A percentile compares a stretch with the other conserved stretches of the same genome.
phyloP scores from a whole-genome alignment of 2,797 vertebrate genomes.

The Urocyon cinereoargenteus region DNA sequence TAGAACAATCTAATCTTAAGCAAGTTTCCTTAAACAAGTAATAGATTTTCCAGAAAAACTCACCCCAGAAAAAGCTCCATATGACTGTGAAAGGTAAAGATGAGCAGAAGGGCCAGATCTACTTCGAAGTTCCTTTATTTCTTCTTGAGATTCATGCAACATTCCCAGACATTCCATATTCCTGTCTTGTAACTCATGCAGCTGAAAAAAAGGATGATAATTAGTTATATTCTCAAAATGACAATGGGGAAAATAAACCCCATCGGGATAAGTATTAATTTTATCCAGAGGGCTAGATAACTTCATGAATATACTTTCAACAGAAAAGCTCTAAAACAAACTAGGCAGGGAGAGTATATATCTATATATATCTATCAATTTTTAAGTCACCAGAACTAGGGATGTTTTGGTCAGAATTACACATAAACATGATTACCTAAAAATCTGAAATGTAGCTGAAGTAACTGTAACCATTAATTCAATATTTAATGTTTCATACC shows the following conservation, averaged over 20 bases:
- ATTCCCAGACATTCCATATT: slow-evolving; percentile 96
- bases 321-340: slow-evolving; percentile 46
- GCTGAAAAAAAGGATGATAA: slow-evolving; percentile 86
- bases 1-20: not conserved
- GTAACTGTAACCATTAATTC: not conserved
- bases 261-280: not conserved
- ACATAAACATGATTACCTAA: slow-evolving; percentile 13
- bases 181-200: slow-evolving; percentile 95
- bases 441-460: slow-evolving; percentile 25
- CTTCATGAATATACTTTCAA: slow-evolving; percentile 6
- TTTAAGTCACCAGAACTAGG: not conserved
- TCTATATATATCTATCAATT: not conserved
- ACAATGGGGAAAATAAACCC: not conserved
- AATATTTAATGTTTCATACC: not conserved
- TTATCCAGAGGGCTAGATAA: not conserved
- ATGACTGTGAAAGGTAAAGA: slow-evolving; percentile 89
- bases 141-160: slow-evolving; percentile 97
- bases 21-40: not conserved
- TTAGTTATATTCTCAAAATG: not conserved
- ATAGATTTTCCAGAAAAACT: slow-evolving; percentile 63
- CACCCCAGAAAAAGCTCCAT: slow-evolving; percentile 94
- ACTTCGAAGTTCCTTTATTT: slow-evolving; percentile 94
- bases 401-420: not conserved
- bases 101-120: slow-evolving; percentile 90
- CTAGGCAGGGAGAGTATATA: not conserved